phyloP scores from a whole-genome alignment of 2,888 invertebrate species.

The Callyntrura guangdongensis region DNA sequence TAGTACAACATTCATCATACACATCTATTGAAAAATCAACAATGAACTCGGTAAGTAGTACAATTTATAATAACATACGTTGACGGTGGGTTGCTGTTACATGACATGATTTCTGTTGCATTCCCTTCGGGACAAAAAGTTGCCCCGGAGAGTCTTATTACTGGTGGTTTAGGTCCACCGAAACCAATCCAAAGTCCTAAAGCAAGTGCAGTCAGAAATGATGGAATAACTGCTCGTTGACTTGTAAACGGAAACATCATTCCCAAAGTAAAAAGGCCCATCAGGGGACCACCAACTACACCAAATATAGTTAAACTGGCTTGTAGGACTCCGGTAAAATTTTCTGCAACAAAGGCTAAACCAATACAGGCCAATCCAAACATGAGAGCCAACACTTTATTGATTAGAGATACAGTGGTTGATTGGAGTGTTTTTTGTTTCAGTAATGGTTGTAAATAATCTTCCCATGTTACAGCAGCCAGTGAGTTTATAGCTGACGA shows the following conservation, averaged over 20 bases:
- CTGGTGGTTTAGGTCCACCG: constrained; percentile 91
- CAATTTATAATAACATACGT: constrained; percentile 44
- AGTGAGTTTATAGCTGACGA: constrained; percentile 96
- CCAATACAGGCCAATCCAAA: constrained; percentile 93
- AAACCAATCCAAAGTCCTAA: constrained; percentile 94
- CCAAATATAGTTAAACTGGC: constrained; percentile 95
- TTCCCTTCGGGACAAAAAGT: constrained; percentile 70
- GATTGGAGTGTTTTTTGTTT: constrained; percentile 85
- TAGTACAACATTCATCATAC: neutral
- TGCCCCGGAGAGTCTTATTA: constrained; percentile 85
- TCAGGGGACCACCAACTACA: constrained; percentile 93
- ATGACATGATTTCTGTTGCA: constrained; percentile 60
- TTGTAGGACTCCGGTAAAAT: constrained; percentile 95
- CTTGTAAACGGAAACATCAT: constrained; percentile 92
- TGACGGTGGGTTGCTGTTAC: constrained; percentile 49
- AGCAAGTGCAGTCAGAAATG: constrained; percentile 85
- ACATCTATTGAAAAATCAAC: neutral
- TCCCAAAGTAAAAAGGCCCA: constrained; percentile 94
- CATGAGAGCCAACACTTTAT: constrained; percentile 88
- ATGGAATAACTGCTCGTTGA: constrained; percentile 88
- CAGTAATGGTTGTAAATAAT: constrained; percentile 89
- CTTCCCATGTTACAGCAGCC: constrained; percentile 95
- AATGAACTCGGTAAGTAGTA: too few species aligned
- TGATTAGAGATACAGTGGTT: constrained; percentile 80
- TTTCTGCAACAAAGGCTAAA: constrained; percentile 93